Evolutionary conservation across 2,113 vertebrate species (phyloP).

Genomic region (Caretta caretta): DNA sequence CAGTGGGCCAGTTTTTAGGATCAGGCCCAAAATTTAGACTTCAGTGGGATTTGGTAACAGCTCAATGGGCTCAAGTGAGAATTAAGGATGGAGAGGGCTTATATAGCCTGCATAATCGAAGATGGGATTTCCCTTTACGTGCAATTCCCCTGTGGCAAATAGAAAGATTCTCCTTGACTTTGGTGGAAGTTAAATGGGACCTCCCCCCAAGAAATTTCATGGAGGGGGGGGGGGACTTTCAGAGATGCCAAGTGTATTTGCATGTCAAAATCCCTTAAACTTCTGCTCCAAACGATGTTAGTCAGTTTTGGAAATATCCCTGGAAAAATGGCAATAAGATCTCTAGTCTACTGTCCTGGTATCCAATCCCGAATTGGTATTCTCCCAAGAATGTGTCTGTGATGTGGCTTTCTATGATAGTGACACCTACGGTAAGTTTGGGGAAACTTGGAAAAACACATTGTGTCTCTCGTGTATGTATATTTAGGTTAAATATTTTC

Average conservation of each 20-base stretch:
- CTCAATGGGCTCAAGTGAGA: constrained; percentile 1
- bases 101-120: not conserved
- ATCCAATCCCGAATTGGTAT: not conserved
- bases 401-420: not conserved
- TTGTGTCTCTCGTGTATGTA: not conserved
- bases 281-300: not conserved
- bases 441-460: not conserved
- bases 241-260: not conserved
- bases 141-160: not conserved
- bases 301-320: not conserved
- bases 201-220: not conserved
- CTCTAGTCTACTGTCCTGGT: not conserved
- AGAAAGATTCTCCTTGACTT: not conserved
- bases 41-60: not conserved
- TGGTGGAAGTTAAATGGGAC: not conserved
- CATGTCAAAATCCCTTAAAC: not conserved
- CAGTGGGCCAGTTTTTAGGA: not conserved
- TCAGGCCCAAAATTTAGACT: constrained; percentile 21
- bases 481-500: not conserved
- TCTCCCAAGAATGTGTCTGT: not conserved
- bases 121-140: not conserved
- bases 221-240: not conserved
- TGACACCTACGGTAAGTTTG: not conserved
- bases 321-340: not conserved
- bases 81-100: not conserved